Base-by-base conservation (phyloP, 2,888 invertebrate species). In the Lithodes maja region DNA sequence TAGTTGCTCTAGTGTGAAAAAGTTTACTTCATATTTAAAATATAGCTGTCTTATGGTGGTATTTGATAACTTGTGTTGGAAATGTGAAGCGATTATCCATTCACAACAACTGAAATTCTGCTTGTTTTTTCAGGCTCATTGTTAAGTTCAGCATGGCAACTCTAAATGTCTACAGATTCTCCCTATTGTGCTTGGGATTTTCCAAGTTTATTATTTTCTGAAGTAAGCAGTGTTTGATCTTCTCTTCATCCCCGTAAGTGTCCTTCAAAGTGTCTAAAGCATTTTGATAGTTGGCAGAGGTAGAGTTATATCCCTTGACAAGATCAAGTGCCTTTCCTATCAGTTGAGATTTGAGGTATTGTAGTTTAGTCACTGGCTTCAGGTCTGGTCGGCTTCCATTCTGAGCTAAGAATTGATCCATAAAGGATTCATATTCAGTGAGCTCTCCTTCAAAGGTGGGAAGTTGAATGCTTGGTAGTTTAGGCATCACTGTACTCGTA, bases 261-360 rank as follows among this genome's bases (percentile, higher is more conserved):
- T 78, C 78, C 15, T 77, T 77, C 50, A 77, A 12, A 2, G 49
- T 77, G 1, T 77, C 50, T 50, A 77, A 77, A 52, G 78, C 61
- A 12, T 61, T 78, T 9, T 2, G 9, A 15, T 78, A 78, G 15
- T 78, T 78, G 9, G 0, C 78, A 12, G 78, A 78, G 15, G 49
- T 78, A 52, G 78, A 78, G 75, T 68, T 33, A 77, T 49, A 77
- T 33, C 77, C 77, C 2, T 77, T 77, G 77, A 77, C 49, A 33
- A n/a, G 77, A 77, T 77, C 77, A 33, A n/a, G 49, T 9, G 77
- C 77, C 49, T 9, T n/a, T 77, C 77, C 77, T 49, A 2, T 77
- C 49, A 77, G 49, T 49, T 77, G 77, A 33, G 49, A 49, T 33
- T 77, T 77, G 1, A 77, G 77, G 9, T 77, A 77, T 1, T 77